A percentile compares a stretch with the other conserved stretches of the same genome.
phyloP scores from a whole-genome alignment of 2,888 invertebrate genomes.

The Opisthograptis luteolata region DNA sequence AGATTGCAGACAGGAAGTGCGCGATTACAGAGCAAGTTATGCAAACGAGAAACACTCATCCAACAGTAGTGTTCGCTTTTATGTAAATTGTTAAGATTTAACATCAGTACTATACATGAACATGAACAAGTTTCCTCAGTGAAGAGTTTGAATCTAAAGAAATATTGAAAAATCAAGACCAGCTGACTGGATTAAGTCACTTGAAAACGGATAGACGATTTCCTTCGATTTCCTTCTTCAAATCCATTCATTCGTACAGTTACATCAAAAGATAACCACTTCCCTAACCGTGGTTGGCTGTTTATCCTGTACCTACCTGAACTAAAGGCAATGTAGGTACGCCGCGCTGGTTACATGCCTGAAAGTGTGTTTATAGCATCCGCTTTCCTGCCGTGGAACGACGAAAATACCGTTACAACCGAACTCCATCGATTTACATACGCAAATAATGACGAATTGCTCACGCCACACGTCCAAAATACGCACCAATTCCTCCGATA shows the following conservation, averaged over 20 bases:
- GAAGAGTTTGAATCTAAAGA: too few relatives aligned
- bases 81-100: background rate
- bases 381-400: slow-evolving; percentile 79
- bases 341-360: slow-evolving; percentile 59
- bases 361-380: slow-evolving; percentile 83
- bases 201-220: too few relatives aligned
- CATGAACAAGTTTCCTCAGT: too few relatives aligned
- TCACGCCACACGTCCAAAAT: slow-evolving; percentile 74
- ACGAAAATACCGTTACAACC: slow-evolving; percentile 82
- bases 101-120: background rate
- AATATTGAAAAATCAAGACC: too few relatives aligned
- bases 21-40: slow-evolving; percentile 42
- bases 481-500: slow-evolving; percentile 50
- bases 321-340: slow-evolving; percentile 54
- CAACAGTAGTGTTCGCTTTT: slow-evolving; percentile 14
- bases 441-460: slow-evolving; percentile 82
- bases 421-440: slow-evolving; percentile 82
- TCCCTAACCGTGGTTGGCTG: slow-evolving; percentile 24
- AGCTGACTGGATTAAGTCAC: too few relatives aligned
- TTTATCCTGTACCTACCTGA: slow-evolving; percentile 50
- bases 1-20: slow-evolving; percentile 43
- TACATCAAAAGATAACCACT: slow-evolving; percentile 30
- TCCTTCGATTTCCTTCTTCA: too few relatives aligned
- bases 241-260: slow-evolving; percentile 5
- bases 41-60: slow-evolving; percentile 39